phyloP scores from a whole-genome alignment of 2,113 vertebrate species.

The Amazona guildingii region DNA sequence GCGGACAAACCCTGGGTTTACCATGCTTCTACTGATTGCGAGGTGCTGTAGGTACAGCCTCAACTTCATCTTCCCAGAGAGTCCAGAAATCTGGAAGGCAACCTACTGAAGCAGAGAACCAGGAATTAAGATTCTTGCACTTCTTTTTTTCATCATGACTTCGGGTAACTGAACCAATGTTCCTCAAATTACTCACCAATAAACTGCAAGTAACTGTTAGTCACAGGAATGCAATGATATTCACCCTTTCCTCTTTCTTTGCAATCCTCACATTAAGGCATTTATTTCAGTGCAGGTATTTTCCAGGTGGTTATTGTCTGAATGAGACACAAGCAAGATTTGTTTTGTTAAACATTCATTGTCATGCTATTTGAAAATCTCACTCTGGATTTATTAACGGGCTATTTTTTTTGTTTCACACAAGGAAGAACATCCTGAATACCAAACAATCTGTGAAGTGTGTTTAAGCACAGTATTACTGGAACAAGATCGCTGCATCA shows the following conservation, averaged over 20 bases:
- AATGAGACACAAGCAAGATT: not conserved
- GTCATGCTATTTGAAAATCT: constrained; percentile 8
- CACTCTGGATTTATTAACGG: not conserved
- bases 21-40: not conserved
- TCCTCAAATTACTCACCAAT: constrained; percentile 1
- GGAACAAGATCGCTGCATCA: constrained; percentile 64
- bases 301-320: not conserved
- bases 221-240: constrained; percentile 5
- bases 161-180: not conserved
- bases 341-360: constrained; percentile 21
- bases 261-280: not conserved
- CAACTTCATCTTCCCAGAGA: not conserved
- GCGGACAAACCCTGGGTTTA: not conserved
- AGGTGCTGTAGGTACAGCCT: not conserved
- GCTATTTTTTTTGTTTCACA: not conserved
- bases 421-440: constrained; percentile 38
- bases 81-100: not conserved
- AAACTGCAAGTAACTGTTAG: constrained; percentile 11
- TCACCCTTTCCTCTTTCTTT: not conserved
- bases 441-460: constrained; percentile 56
- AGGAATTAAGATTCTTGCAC: not conserved
- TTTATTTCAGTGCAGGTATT: not conserved
- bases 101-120: not conserved
- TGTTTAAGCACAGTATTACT: constrained; percentile 58
- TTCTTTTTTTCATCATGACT: not conserved